Percentiles rank a stretch among this genome's conserved stretches.
phyloP scores from a whole-genome alignment of 2,888 invertebrate genomes.

The Caenorhabditis plicata region DNA sequence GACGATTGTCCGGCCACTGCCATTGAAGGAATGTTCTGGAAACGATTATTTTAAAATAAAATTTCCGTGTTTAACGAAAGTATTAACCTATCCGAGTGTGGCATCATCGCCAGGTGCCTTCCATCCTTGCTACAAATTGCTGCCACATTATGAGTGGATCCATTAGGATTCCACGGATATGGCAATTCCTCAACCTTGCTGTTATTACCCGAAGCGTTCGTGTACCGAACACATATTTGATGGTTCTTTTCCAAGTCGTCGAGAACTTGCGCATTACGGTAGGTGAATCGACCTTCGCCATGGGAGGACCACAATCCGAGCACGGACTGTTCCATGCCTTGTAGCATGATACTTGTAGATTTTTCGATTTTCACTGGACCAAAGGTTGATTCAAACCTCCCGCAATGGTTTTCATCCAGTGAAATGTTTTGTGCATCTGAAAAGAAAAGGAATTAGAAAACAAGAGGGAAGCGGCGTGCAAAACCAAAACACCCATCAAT shows the following conservation, averaged over 20 bases:
- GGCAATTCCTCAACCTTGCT: conserved; percentile 1
- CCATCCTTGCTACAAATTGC: conserved; percentile 87
- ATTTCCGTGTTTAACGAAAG: not conserved
- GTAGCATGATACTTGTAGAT: conserved; percentile 76
- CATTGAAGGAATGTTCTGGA: conserved; percentile 74
- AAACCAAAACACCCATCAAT: too few species aligned
- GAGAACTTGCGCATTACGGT: conserved; percentile 66
- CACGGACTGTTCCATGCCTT: conserved; percentile 82
- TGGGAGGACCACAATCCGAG: conserved; percentile 96
- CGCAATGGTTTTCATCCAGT: conserved; percentile 83
- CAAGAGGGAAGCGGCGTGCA: too few species aligned
- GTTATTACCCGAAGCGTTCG: conserved; percentile 72
- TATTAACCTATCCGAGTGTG: conserved; percentile 81
- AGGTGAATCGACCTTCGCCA: conserved; percentile 80
- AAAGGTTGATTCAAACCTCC: conserved; percentile 83
- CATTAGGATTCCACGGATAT: conserved; percentile 95
- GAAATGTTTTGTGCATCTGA: too few species aligned
- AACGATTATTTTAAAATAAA: not conserved
- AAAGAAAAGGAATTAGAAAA: not conserved
- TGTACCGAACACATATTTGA: conserved; percentile 80
- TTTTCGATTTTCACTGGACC: conserved; percentile 72
- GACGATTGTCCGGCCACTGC: conserved; percentile 84
- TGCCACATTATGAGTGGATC: conserved; percentile 79
- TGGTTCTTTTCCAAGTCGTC: conserved; percentile 68
- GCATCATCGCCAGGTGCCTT: conserved; percentile 95